Evolutionary conservation across 2,888 invertebrate genomes (phyloP), one percentile per base, ranked within the genome.

Genomic region (Pyrgus malvae): DNA sequence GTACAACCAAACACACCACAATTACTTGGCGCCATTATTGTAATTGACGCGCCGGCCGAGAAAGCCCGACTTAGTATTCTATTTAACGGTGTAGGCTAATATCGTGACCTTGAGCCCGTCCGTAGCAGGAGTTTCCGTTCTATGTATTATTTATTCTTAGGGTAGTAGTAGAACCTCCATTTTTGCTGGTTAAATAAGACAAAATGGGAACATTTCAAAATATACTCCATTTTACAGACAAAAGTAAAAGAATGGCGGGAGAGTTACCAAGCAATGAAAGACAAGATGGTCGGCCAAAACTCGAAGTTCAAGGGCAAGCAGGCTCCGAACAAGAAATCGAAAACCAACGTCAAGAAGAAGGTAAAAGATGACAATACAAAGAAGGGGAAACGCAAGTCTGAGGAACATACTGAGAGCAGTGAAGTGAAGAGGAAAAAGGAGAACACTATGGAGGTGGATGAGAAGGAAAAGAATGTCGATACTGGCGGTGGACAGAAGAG

Each of bases 241-340:
- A 89, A 87, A 69, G 56, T 80, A 3, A 78, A 81, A 65, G 82
- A 85, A 65, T 90, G 89, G 89, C 80, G 80, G 1, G 83, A 82
- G 1, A 80, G 63, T 59, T 89, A 86, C 60, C 82, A 86, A 71
- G 77, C 77, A 0, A 80, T 88, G 82, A 87, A 87, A 61, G 84
- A 85, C 16, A 86, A 84, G 60, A 86, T 87, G 81, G 75, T 69
- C 0, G 83, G 81, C 4, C 75, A 80, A 27, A 83, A 83, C 56
- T 73, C 80, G 12, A 83, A 80, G 60, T 72, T 80, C 14, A 83
- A 80, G 60, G 75, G 77, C 57, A 83, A 86, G 60, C 73, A 70
- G 45, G 16, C 49, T 0, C 72, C 73, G 42, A 78, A 70, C 37
- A 82, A 83, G 48, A 88, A 88, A 54, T 35, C 65, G 0, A 87